Conservation (phyloP, 2,888 invertebrate species). For the Antheraea yamamai region DNA sequence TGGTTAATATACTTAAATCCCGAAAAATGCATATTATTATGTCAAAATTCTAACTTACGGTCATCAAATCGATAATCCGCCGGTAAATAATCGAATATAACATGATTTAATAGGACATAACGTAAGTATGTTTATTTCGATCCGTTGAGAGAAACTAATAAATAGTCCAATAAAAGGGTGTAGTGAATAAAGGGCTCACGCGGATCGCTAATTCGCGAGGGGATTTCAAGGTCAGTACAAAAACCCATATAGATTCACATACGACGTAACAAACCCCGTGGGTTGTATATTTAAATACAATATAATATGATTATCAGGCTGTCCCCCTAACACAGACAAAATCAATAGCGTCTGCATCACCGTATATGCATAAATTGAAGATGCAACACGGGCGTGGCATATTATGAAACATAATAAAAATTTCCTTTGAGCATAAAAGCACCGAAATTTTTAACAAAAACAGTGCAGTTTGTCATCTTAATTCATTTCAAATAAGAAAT, state of each 20-base stretch:
- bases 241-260: slow-evolving; percentile 30
- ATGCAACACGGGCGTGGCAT: slow-evolving; percentile 38
- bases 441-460: background rate
- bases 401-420: slow-evolving; percentile 26
- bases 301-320: slow-evolving; percentile 77
- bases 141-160: slow-evolving; percentile 16
- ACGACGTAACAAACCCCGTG: slow-evolving; percentile 52
- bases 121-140: background rate
- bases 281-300: slow-evolving; percentile 73
- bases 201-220: slow-evolving; percentile 33
- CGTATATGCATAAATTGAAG: slow-evolving; percentile 63
- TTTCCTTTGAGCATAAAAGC: background rate
- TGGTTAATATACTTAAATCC: no score
- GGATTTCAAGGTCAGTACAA: slow-evolving; percentile 43
- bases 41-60: no score
- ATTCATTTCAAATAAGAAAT: no score
- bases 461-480: background rate
- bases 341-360: slow-evolving; percentile 77
- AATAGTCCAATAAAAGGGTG: slow-evolving; percentile 37
- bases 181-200: slow-evolving; percentile 31
- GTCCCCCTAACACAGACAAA: slow-evolving; percentile 82
- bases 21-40: no score
- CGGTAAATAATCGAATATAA: no score
- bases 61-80: no score
- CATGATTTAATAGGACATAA: background rate